Evolutionary conservation across 2,113 vertebrate genomes (phyloP).

Genomic region (Stigmatopora nigra): DNA sequence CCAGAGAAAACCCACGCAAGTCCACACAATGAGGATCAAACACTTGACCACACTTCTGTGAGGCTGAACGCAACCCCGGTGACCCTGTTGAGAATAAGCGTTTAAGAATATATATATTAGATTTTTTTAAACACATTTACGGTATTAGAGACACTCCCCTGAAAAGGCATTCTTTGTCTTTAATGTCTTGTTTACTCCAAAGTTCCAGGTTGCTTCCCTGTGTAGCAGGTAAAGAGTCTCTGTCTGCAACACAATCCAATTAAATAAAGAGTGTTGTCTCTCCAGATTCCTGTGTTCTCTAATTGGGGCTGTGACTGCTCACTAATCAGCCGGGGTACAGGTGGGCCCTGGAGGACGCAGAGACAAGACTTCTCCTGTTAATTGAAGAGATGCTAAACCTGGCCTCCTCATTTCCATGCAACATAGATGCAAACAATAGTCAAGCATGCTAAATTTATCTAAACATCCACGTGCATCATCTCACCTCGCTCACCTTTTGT

Average conservation of each 20-base stretch:
- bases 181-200: conserved; percentile 55
- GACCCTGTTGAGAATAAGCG: no score
- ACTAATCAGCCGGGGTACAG: conserved; percentile 66
- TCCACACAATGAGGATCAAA: no score
- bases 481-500: conserved; percentile 30
- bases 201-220: conserved; percentile 44
- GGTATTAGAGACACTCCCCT: conserved; percentile 16
- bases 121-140: conserved; percentile 6
- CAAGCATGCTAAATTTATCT: conserved; percentile 31
- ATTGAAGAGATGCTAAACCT: conserved; percentile 62
- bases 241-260: conserved; percentile 68
- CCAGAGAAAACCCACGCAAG: no score
- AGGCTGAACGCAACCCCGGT: no score
- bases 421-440: conserved; percentile 27
- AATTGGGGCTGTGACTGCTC: conserved; percentile 73
- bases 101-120: conserved; percentile 10
- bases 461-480: conserved; percentile 27
- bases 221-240: conserved; percentile 55
- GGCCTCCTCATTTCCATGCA: conserved; percentile 25
- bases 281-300: conserved; percentile 65
- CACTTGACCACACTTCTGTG: no score
- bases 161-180: conserved; percentile 40
- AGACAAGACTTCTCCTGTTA: conserved; percentile 61
- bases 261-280: conserved; percentile 68
- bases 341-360: conserved; percentile 59